These are phyloP conservation scores for Notodonta ziczac DNA, from an alignment of 2,888 invertebrate genomes.

Conservation along the genomic window DNA sequence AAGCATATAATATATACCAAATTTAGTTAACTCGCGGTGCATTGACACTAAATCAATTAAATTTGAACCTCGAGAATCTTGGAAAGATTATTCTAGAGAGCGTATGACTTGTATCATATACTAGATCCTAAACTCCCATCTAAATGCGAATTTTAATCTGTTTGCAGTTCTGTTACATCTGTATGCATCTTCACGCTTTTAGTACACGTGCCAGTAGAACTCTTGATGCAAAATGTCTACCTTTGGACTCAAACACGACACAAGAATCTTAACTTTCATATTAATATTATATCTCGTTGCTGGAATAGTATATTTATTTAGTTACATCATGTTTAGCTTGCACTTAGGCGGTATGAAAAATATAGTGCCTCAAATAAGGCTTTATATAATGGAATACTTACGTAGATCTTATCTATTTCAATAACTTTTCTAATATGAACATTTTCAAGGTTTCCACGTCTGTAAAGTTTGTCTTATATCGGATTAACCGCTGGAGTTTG, in stretches of 20 bases:
- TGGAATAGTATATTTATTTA: no score
- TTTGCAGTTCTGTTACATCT: not conserved
- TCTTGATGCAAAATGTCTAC: no score
- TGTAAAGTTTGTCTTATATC: slow-evolving; percentile 2
- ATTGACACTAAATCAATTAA: no score
- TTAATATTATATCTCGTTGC: no score
- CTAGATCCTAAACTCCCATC: not conserved
- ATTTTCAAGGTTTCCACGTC: slow-evolving; percentile 1
- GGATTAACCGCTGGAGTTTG: not conserved
- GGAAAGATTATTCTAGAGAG: not conserved
- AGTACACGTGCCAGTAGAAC: not conserved
- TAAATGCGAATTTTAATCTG: not conserved
- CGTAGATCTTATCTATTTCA: not conserved
- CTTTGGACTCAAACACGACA: no score
- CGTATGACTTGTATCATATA: slow-evolving; percentile 15
- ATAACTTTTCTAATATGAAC: not conserved
- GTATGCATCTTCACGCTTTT: slow-evolving; percentile 2
- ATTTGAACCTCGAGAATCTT: no score
- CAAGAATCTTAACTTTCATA: no score
- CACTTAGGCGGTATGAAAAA: no score
- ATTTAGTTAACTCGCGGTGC: no score
- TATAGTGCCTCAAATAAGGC: no score
- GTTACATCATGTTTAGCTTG: no score
- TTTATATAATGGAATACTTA: not conserved
- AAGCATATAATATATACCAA: no score